These are phyloP conservation scores for Fabriciana adippe DNA, from an alignment of 2,888 invertebrate species.

Conservation along the genomic window DNA sequence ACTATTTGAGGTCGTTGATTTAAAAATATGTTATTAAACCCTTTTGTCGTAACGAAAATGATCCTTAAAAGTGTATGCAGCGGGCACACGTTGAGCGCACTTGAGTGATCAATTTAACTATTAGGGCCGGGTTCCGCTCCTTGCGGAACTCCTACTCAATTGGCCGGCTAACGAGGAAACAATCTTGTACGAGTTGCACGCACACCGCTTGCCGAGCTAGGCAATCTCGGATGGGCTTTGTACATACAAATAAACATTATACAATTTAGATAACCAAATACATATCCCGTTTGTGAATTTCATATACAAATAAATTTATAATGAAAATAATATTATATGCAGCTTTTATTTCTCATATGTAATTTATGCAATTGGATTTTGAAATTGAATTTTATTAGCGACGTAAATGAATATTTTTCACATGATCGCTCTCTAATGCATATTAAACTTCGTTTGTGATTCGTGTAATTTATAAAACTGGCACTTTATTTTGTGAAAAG, in stretches of 20 bases:
- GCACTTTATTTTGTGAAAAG: not conserved
- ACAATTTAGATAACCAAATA: not conserved
- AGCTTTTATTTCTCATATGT: not conserved
- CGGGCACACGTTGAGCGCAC: constrained; percentile 48
- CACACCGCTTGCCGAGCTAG: constrained; percentile 70
- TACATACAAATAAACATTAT: constrained; percentile 40
- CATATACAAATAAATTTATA: not conserved
- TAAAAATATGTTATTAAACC: constrained; percentile 16
- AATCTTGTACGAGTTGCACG: constrained; percentile 76
- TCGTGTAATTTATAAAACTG: constrained; percentile 1
- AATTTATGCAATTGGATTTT: not conserved
- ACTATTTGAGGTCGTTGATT: constrained; percentile 12
- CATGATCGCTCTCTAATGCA: constrained; percentile 8
- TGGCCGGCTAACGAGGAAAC: constrained; percentile 79
- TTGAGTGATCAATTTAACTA: constrained; percentile 66
- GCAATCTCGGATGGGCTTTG: constrained; percentile 63
- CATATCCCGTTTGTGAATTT: not conserved
- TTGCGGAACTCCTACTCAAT: constrained; percentile 76
- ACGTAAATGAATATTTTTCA: not conserved
- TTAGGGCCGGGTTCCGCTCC: constrained; percentile 63
- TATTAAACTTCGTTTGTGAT: not conserved
- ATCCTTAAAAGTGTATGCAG: constrained; percentile 33
- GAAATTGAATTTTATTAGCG: constrained; percentile 4
- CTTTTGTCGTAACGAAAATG: constrained; percentile 23
- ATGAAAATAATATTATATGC: not conserved